Percentiles rank a stretch among this genome's conserved stretches.
These are phyloP conservation scores for Neosalanx taihuensis DNA, from an alignment of 2,797 vertebrate genomes.

Conservation along the genomic window DNA sequence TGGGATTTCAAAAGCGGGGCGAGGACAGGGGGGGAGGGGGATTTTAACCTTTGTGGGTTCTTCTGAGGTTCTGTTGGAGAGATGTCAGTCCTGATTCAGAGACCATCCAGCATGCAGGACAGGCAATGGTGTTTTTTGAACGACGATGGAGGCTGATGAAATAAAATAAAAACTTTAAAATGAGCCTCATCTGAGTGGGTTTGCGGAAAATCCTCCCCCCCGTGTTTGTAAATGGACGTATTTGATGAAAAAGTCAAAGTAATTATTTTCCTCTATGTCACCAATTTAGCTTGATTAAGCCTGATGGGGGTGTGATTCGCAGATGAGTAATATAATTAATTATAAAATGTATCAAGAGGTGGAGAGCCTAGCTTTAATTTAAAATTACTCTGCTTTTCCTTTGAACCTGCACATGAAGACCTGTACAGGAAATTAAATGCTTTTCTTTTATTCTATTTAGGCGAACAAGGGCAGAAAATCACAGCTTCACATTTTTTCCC, in stretches of 20 bases:
- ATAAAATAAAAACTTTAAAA: neutral
- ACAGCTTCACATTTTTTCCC: slow-evolving; percentile 42
- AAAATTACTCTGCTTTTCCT: slow-evolving; percentile 56
- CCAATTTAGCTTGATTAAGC: slow-evolving; percentile 64
- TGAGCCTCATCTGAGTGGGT: slow-evolving; percentile 15
- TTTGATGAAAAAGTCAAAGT: slow-evolving; percentile 62
- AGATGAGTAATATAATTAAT: slow-evolving; percentile 68
- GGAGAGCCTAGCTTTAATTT: slow-evolving; percentile 57
- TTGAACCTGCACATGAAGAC: slow-evolving; percentile 55
- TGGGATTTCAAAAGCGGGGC: slow-evolving; percentile 46
- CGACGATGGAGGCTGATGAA: neutral
- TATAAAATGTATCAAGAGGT: slow-evolving; percentile 64
- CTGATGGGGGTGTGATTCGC: slow-evolving; percentile 63
- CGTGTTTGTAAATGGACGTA: slow-evolving; percentile 55
- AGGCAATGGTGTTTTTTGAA: neutral
- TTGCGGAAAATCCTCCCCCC: slow-evolving; percentile 23
- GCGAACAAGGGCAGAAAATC: slow-evolving; percentile 47
- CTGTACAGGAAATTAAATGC: slow-evolving; percentile 56
- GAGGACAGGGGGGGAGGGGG: slow-evolving; percentile 25
- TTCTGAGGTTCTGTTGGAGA: neutral
- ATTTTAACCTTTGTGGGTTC: neutral
- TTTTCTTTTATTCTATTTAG: slow-evolving; percentile 52
- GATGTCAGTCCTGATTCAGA: neutral
- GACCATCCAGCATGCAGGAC: neutral
- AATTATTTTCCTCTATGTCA: slow-evolving; percentile 59